phyloP scores from a whole-genome alignment of 2,888 invertebrate genomes.

The Callyntrura guangdongensis region DNA sequence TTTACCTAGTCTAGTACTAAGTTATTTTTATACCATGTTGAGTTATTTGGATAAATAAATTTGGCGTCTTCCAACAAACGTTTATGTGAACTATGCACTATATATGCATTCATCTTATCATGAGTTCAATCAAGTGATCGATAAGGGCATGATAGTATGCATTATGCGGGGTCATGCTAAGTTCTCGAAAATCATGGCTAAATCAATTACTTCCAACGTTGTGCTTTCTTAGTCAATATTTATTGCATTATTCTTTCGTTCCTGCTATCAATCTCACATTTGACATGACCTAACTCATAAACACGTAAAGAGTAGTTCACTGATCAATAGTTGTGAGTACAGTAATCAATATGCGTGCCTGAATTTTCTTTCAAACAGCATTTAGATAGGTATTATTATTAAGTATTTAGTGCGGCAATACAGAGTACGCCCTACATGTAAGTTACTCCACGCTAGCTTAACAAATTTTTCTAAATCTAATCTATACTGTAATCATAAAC shows the following conservation, averaged over 20 bases:
- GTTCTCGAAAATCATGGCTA: background rate
- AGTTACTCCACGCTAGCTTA: background rate
- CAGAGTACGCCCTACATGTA: background rate
- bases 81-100: background rate
- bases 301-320: background rate
- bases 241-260: constrained; percentile 42
- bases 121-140: too few relatives aligned
- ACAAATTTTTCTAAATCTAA: too few relatives aligned
- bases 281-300: background rate
- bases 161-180: too few relatives aligned
- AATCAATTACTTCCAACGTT: background rate
- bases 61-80: constrained; percentile 40
- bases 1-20: constrained; percentile 55
- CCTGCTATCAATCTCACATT: background rate
- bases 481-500: too few relatives aligned
- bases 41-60: constrained; percentile 58
- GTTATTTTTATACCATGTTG: constrained; percentile 59
- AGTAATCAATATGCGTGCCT: background rate
- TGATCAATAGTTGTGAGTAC: too few relatives aligned
- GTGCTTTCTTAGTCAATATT: constrained; percentile 8
- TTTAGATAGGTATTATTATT: background rate
- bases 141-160: too few relatives aligned
- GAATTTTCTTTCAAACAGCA: background rate
- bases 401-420: background rate
- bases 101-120: too few relatives aligned